Base-by-base conservation (phyloP, 2,888 invertebrate species). In the Pyrrhia umbra region DNA sequence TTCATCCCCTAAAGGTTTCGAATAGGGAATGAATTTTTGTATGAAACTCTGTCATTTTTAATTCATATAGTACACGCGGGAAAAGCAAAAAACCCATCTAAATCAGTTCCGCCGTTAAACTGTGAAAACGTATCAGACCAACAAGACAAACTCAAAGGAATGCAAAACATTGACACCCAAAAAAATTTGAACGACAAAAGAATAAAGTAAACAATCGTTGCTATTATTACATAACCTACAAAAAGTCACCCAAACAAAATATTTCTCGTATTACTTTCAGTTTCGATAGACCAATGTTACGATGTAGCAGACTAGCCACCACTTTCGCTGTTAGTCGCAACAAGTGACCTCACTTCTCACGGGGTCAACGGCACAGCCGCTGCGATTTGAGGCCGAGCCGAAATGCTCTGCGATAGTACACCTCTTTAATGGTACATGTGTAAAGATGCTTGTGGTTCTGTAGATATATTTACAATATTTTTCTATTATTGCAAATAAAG, bases 291-390 rank as follows among this genome's bases (percentile, higher is more conserved):
- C 34, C 64, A 52, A 57, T 50, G 57, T 42, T 62, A 54, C 23
- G 57, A 40, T 47, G 25, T 15, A 15, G 18, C 56, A 68, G 71
- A 62, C 67, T 51, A 52, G 65, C 55, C 50, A 8, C 49, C 57
- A 80, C 82, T 80, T 82, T 81, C 80, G 73, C 80, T 82, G 47
- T 76, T 39, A 18, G 25, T 27, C 56, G 74, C 71, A 79, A 76
- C 81, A 73, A 71, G 79, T 74, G 81, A 72, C 79, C 79, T 75
- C 79, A 54, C 20, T 4, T 4, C 6, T 18, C 42, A 18, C 34
- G 45, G 54, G 74, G 67, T 75, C 78, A 66, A 20, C 39, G 74
- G 40, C 77, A 58, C 60, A 68, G 37, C 42, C 51, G 61, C 34
- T 55, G 54, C 47, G 52, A 60, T 80, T 77, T 58, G 47, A 57